Evolutionary conservation across 2,888 invertebrate species (phyloP).

Genomic region (Rhagium mordax): DNA sequence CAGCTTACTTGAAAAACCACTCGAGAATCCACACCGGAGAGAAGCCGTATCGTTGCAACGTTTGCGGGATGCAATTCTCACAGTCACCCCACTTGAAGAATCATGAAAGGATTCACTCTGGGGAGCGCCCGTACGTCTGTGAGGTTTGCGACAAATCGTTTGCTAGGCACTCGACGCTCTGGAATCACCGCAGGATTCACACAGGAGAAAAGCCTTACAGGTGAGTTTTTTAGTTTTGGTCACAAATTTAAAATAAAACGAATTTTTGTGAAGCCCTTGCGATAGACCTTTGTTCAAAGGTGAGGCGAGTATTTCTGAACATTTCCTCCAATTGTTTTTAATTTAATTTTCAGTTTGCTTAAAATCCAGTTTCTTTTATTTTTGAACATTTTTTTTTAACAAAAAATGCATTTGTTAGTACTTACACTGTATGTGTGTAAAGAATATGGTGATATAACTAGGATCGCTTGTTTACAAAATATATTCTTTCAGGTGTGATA

Average conservation of each 20-base stretch:
- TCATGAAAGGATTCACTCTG: slow-evolving; percentile 90
- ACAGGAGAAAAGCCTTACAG: slow-evolving; percentile 88
- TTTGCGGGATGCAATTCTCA: slow-evolving; percentile 93
- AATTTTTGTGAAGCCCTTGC: no score
- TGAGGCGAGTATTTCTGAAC: no score
- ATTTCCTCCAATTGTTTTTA: no score
- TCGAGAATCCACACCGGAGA: slow-evolving; percentile 88
- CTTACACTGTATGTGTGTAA: no score
- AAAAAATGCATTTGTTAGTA: no score
- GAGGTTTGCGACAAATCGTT: slow-evolving; percentile 93
- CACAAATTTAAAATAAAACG: no score
- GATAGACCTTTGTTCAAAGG: no score
- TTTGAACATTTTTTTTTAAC: no score
- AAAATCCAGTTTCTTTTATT: no score
- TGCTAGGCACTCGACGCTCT: slow-evolving; percentile 88
- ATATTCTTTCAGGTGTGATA: slow-evolving; percentile 90
- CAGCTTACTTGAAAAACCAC: slow-evolving; percentile 92
- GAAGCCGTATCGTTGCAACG: slow-evolving; percentile 77
- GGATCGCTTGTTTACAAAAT: no score
- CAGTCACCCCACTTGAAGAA: slow-evolving; percentile 92
- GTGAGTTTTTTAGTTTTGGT: slow-evolving; percentile 38
- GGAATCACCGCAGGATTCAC: slow-evolving; percentile 91
- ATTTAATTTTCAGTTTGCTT: no score
- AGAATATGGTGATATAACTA: no score
- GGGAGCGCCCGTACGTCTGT: slow-evolving; percentile 90